A percentile compares a stretch with the other conserved stretches of the same genome.
phyloP scores from a whole-genome alignment of 2,113 vertebrate species.

The Rhinopithecus roxellana region DNA sequence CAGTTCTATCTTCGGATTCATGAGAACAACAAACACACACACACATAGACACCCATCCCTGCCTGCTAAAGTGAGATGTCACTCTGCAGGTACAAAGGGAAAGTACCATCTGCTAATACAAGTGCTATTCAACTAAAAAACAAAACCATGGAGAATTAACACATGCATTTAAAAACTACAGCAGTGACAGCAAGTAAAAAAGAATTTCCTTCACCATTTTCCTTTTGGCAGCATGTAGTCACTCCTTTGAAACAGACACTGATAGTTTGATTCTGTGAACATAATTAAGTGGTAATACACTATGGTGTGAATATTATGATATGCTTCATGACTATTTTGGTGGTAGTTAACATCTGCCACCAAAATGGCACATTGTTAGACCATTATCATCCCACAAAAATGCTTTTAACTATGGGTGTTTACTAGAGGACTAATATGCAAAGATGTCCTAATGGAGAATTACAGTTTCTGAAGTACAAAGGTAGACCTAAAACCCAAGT shows the following conservation, averaged over 20 bases:
- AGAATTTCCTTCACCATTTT: slow-evolving; percentile 22
- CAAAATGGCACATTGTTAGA: slow-evolving; percentile 38
- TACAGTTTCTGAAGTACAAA: not conserved
- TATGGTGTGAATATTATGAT: not conserved
- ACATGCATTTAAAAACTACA: not conserved
- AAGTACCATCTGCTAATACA: not conserved
- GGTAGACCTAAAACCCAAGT: not conserved
- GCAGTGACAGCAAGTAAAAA: not conserved
- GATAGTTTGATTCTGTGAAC: slow-evolving; percentile 18
- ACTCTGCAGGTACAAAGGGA: not conserved
- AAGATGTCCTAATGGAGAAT: not conserved
- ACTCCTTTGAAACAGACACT: slow-evolving; percentile 39
- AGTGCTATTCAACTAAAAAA: slow-evolving; percentile 25
- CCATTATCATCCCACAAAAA: not conserved
- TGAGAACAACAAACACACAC: not conserved
- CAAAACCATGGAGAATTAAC: slow-evolving; percentile 2
- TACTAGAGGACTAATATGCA: not conserved
- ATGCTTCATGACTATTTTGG: slow-evolving; percentile 39
- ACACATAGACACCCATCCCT: not conserved
- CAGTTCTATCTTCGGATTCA: not conserved
- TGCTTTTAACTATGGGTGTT: slow-evolving; percentile 26
- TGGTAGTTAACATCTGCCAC: slow-evolving; percentile 33
- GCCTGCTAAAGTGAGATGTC: not conserved
- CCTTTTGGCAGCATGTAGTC: slow-evolving; percentile 7
- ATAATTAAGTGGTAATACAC: slow-evolving; percentile 48